Percentiles rank a stretch among this genome's conserved stretches.
Conservation (phyloP, 30 jellyfish, hydroid and myxozoan genomes). For the Clytia hemisphaerica region DNA sequence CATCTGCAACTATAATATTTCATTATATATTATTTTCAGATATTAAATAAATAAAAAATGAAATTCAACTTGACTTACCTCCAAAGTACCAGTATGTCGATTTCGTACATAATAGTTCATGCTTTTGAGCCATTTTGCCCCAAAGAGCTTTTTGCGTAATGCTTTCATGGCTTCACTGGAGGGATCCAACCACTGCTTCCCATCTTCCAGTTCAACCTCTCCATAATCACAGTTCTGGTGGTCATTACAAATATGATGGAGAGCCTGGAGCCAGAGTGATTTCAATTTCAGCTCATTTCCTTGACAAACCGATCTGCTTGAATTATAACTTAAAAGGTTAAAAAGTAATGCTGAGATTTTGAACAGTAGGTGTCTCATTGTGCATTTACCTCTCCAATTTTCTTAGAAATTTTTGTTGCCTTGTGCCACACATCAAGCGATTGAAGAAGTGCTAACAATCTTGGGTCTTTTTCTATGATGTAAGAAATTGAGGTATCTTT, state of each 20-base stretch:
- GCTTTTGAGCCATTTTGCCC: conserved; percentile 16
- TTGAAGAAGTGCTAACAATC: background rate
- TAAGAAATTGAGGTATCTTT: background rate
- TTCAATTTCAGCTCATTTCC: conserved; percentile 18
- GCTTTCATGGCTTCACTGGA: conserved; percentile 8
- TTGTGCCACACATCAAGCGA: conserved; percentile 47
- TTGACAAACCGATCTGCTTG: conserved; percentile 9
- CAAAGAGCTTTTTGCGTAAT: background rate
- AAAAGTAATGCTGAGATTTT: too few relatives aligned
- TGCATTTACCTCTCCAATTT: conserved; percentile 22
- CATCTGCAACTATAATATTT: background rate
- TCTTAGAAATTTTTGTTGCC: conserved; percentile 27
- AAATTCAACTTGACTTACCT: background rate
- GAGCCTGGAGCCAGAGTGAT: conserved; percentile 12
- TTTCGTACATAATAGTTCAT: conserved; percentile 6
- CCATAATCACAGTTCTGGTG: conserved; percentile 27
- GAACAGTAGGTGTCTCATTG: too few relatives aligned
- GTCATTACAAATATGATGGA: conserved; percentile 23
- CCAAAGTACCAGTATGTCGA: conserved; percentile 35
- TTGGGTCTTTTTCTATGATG: conserved; percentile 20
- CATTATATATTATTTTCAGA: background rate
- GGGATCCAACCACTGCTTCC: conserved; percentile 8
- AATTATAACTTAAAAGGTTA: too few relatives aligned
- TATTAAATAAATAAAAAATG: background rate
- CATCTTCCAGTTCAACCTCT: background rate